phyloP scores from a whole-genome alignment of 2,888 invertebrate genomes.

The Amaurobius ferox region DNA sequence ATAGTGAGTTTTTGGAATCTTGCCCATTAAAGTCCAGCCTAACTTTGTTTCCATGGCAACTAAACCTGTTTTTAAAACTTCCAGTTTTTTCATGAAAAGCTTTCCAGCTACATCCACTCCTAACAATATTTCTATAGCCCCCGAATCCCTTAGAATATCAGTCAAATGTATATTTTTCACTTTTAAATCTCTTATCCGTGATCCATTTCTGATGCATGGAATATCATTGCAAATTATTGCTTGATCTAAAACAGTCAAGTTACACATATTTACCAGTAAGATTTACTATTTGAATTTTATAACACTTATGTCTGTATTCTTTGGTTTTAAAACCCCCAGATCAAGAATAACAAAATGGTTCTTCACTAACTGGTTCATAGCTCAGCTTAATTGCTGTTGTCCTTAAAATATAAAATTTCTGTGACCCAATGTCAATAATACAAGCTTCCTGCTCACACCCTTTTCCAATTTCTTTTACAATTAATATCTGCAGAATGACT shows the following conservation, averaged over 20 bases:
- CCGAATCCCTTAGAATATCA: not conserved
- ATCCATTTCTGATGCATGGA: constrained; percentile 1
- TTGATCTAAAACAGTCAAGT: not conserved
- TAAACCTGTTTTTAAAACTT: constrained; percentile 11
- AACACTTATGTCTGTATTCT: constrained; percentile 7
- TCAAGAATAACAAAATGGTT: constrained; percentile 26
- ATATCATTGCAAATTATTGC: constrained; percentile 28
- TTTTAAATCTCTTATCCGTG: constrained; percentile 27
- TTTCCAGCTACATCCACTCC: constrained; percentile 35
- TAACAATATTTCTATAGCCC: constrained; percentile 29
- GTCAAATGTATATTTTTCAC: not conserved
- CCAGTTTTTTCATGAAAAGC: constrained; percentile 14
- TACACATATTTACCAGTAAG: not conserved
- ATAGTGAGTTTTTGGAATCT: not conserved
- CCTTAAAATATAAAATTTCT: constrained; percentile 28
- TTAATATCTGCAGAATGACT: constrained; percentile 14
- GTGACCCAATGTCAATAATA: constrained; percentile 7
- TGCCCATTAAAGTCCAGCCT: constrained; percentile 33
- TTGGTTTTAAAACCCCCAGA: constrained; percentile 18
- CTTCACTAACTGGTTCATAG: constrained; percentile 24
- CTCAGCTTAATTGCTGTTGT: constrained; percentile 11
- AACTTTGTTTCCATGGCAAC: constrained; percentile 28
- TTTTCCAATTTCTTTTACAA: not conserved
- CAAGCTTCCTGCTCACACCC: constrained; percentile 1
- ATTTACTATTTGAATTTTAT: constrained; percentile 18